Percentiles rank a stretch among this genome's conserved stretches.
Evolutionary conservation across 2,888 invertebrate genomes (phyloP).

Genomic region (Platypus cylindrus): DNA sequence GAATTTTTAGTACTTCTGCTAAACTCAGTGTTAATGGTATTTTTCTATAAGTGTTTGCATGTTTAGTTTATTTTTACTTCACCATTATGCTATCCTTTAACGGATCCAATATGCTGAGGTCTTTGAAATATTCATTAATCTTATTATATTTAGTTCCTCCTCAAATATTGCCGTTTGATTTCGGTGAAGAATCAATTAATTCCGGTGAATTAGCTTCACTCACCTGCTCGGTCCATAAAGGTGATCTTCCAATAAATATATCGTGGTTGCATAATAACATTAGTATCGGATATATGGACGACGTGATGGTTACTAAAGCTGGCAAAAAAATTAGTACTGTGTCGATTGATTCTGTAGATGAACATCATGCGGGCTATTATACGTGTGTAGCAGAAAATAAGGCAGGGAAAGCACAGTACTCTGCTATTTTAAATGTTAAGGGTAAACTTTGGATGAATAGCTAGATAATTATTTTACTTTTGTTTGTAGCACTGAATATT

Average conservation of each 20-base stretch:
- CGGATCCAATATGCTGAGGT: neutral
- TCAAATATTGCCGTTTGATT: conserved; percentile 44
- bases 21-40: conserved; percentile 42
- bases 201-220: conserved; percentile 58
- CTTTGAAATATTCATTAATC: neutral
- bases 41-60: conserved; percentile 13
- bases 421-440: conserved; percentile 51
- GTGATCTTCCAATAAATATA: conserved; percentile 53
- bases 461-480: neutral
- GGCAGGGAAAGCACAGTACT: conserved; percentile 52
- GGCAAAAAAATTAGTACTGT: conserved; percentile 43
- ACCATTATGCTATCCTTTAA: no score
- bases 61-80: conserved; percentile 19
- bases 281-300: conserved; percentile 30
- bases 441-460: conserved; percentile 34
- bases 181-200: conserved; percentile 45
- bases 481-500: neutral
- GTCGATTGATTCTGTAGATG: conserved; percentile 48
- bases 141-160: conserved; percentile 36
- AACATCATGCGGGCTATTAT: conserved; percentile 59
- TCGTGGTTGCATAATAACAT: conserved; percentile 46
- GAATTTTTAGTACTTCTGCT: conserved; percentile 40
- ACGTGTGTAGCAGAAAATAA: conserved; percentile 60
- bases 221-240: conserved; percentile 57
- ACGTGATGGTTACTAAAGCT: conserved; percentile 32